phyloP scores from a whole-genome alignment of 2,113 vertebrate species.

The Bungarus multicinctus region DNA sequence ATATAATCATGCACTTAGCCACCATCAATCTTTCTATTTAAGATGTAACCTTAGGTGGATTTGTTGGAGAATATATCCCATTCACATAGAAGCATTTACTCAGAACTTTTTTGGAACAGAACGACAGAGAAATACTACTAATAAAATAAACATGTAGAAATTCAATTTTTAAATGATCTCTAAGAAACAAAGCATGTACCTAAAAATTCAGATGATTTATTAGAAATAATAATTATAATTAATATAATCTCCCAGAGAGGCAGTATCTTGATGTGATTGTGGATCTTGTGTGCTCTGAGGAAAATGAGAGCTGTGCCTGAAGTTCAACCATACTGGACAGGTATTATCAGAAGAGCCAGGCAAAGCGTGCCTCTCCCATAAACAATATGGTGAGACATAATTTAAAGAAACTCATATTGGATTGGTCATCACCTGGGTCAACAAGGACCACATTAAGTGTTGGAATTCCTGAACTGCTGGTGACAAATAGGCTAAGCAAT shows the following conservation, averaged over 20 bases:
- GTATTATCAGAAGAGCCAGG: neutral
- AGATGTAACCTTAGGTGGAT: neutral
- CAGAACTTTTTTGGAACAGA: neutral
- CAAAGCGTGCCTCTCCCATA: neutral
- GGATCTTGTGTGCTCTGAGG: neutral
- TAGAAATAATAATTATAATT: neutral
- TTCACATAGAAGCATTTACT: neutral
- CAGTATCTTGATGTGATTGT: neutral
- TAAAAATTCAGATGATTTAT: neutral
- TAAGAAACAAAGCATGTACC: neutral
- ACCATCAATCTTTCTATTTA: neutral
- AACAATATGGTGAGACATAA: neutral
- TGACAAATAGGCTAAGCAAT: neutral
- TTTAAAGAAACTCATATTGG: neutral
- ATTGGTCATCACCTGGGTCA: neutral
- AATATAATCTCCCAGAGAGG: neutral
- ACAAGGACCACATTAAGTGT: neutral
- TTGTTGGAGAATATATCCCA: neutral
- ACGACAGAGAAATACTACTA: neutral
- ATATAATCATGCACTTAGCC: neutral
- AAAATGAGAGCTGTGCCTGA: neutral
- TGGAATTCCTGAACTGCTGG: neutral
- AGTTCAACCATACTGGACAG: neutral
- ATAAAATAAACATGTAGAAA: neutral
- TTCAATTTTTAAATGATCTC: neutral